phyloP scores from a whole-genome alignment of 2,113 vertebrate genomes.

The Lasiurus cinereus region DNA sequence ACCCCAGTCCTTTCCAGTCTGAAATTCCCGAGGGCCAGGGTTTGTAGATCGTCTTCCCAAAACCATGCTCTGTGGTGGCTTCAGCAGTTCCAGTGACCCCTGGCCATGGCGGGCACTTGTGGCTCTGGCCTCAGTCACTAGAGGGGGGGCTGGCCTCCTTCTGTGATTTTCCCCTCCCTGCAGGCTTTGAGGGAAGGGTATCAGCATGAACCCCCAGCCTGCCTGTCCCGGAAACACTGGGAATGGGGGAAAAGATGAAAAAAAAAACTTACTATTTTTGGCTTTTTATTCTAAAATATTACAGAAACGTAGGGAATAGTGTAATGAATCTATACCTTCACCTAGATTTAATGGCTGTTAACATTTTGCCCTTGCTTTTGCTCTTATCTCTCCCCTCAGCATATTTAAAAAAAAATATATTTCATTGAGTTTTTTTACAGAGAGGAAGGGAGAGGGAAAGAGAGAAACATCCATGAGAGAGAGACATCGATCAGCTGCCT shows the following conservation, averaged over 20 bases:
- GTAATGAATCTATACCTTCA: neutral
- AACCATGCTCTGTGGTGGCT: neutral
- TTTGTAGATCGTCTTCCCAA: neutral
- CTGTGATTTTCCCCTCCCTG: neutral
- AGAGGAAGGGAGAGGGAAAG: too few relatives aligned
- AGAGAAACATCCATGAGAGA: too few relatives aligned
- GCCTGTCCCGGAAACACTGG: neutral
- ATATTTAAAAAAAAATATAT: too few relatives aligned
- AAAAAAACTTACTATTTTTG: neutral
- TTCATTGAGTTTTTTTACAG: too few relatives aligned
- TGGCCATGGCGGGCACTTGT: rapidly evolving
- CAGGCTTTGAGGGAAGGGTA: neutral
- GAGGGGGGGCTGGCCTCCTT: neutral
- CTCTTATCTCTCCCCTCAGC: neutral
- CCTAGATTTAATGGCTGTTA: neutral
- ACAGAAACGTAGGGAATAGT: neutral
- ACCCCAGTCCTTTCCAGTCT: neutral
- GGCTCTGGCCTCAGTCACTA: neutral
- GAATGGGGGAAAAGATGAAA: neutral
- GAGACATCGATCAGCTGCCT: too few relatives aligned
- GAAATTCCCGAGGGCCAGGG: too few relatives aligned
- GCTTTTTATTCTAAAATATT: neutral
- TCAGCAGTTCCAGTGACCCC: neutral
- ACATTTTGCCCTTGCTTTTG: neutral
- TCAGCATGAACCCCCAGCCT: too few relatives aligned